Evolutionary conservation across 2,113 vertebrate genomes (phyloP).

Genomic region (Ceyx melanurus): DNA sequence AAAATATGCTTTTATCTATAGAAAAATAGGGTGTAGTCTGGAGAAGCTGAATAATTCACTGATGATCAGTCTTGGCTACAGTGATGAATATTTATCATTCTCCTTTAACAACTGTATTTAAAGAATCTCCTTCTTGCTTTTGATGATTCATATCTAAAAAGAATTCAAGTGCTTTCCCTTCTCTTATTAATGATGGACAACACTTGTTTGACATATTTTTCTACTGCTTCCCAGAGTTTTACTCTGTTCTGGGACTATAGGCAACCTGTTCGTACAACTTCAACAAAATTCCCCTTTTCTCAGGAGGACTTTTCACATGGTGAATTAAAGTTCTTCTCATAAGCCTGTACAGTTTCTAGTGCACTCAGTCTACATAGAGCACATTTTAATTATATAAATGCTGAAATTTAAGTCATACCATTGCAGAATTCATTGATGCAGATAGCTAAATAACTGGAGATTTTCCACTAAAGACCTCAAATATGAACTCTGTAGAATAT

Average conservation of each 20-base stretch:
- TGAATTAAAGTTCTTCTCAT: slow-evolving; percentile 3
- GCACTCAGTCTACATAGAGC: neutral
- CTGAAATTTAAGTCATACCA: neutral
- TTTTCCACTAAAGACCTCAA: neutral
- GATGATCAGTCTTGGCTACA: slow-evolving; percentile 53
- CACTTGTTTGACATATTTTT: neutral
- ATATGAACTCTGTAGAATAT: neutral
- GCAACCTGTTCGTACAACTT: neutral
- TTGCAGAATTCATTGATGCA: neutral
- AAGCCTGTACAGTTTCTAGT: neutral
- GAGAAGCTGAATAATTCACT: slow-evolving; percentile 44
- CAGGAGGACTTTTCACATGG: neutral
- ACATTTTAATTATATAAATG: neutral
- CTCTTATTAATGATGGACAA: neutral
- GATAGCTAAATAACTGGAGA: neutral
- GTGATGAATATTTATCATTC: neutral
- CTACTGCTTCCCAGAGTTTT: neutral
- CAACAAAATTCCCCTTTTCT: neutral
- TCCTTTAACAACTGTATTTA: slow-evolving; percentile 2
- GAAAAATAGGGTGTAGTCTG: slow-evolving; percentile 55
- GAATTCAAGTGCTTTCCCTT: neutral
- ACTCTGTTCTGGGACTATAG: neutral
- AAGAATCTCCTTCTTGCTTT: slow-evolving; percentile 2
- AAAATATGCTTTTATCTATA: slow-evolving; percentile 62
- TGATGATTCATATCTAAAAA: slow-evolving; percentile 47